Conservation (phyloP, 2,797 vertebrate species). For the Sparidentex hasta region DNA sequence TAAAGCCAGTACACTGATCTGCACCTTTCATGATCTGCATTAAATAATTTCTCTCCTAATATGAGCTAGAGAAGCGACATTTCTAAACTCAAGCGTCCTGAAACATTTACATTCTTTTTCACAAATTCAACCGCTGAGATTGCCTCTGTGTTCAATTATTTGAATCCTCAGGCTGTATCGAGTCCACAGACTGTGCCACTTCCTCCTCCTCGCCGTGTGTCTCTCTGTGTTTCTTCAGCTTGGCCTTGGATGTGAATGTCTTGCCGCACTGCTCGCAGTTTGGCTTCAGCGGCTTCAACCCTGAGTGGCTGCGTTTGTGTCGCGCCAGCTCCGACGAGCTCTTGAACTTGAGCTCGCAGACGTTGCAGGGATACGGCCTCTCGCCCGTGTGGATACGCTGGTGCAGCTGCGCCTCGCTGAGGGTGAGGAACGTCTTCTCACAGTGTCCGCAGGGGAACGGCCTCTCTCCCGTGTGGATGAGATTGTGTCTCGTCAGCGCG, state of each 20-base stretch:
- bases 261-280: conserved; percentile 74
- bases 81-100: not conserved
- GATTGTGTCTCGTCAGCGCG: conserved; percentile 89
- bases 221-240: conserved; percentile 80
- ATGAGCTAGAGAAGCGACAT: not conserved
- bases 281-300: conserved; percentile 54
- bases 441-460: conserved; percentile 90
- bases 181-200: conserved; percentile 20
- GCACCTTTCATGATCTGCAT: not conserved
- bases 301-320: conserved; percentile 80
- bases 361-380: conserved; percentile 79
- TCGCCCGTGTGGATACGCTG: conserved; percentile 87
- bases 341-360: conserved; percentile 83
- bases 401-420: conserved; percentile 88
- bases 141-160: not conserved
- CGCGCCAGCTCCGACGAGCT: conserved; percentile 85
- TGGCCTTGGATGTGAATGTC: conserved; percentile 72
- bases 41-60: not conserved
- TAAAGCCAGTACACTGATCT: not conserved
- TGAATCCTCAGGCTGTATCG: conserved; percentile 3
- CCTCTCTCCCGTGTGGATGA: conserved; percentile 91
- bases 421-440: conserved; percentile 90
- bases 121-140: no score
- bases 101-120: not conserved
- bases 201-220: conserved; percentile 59